Evolutionary conservation across 2,888 invertebrate genomes (phyloP).

Genomic region (Andrena flavipes): DNA sequence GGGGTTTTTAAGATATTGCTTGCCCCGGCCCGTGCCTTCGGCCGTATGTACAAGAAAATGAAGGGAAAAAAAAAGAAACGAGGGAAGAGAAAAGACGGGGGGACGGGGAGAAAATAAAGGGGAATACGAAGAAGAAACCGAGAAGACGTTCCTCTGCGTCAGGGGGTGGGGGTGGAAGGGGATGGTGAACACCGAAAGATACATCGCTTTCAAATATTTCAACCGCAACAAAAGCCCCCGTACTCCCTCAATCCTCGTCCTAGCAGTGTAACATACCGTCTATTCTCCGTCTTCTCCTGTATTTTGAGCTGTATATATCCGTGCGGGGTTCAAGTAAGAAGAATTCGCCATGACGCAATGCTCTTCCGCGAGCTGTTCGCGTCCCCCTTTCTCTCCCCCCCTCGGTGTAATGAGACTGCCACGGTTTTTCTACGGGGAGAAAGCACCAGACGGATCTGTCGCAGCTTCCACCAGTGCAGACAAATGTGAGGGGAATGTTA

Average conservation of each 20-base stretch:
- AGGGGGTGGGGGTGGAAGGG: slow-evolving; percentile 11
- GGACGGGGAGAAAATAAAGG: slow-evolving; percentile 5
- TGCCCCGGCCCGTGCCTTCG: slow-evolving; percentile 66
- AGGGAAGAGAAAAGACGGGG: background rate
- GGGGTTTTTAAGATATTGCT: slow-evolving; percentile 82
- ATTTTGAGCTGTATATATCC: slow-evolving; percentile 35
- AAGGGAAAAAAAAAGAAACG: slow-evolving; percentile 16
- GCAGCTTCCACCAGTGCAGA: slow-evolving; percentile 1
- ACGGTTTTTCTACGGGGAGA: slow-evolving; percentile 28
- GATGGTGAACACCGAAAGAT: slow-evolving; percentile 45
- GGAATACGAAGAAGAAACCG: slow-evolving; percentile 38
- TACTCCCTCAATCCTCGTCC: slow-evolving; percentile 47
- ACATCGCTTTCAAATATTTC: slow-evolving; percentile 70
- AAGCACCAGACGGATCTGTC: slow-evolving; percentile 19
- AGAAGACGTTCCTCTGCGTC: slow-evolving; percentile 32
- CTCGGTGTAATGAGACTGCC: slow-evolving; percentile 46
- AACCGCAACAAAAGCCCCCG: slow-evolving; percentile 68
- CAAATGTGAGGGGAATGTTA: slow-evolving; percentile 16
- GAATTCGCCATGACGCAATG: slow-evolving; percentile 46
- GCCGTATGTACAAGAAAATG: slow-evolving; percentile 31
- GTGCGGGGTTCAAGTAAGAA: slow-evolving; percentile 25
- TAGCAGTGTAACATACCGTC: slow-evolving; percentile 54
- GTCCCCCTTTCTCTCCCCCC: background rate
- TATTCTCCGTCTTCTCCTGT: slow-evolving; percentile 39
- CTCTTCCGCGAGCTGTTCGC: slow-evolving; percentile 33